These are phyloP conservation scores for Styela clava DNA, from an alignment of 23 tunicate species.

Conservation along the genomic window DNA sequence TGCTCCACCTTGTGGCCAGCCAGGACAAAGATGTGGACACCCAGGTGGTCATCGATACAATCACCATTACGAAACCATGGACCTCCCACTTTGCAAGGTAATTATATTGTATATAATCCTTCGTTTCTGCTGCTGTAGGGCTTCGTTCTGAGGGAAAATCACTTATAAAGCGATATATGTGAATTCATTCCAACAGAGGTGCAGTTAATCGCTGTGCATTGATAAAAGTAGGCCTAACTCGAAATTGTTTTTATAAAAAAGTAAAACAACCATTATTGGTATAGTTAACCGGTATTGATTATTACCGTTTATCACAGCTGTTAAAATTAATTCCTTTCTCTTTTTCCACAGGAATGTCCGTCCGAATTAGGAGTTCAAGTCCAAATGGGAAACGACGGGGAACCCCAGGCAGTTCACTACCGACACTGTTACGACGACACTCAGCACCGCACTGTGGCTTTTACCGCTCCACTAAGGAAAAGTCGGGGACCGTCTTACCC, in stretches of 20 bases:
- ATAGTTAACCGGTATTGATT: too few species aligned
- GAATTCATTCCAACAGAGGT: too few species aligned
- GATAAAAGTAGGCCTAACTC: too few species aligned
- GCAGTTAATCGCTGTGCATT: too few species aligned
- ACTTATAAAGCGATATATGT: too few species aligned
- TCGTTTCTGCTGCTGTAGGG: too few species aligned
- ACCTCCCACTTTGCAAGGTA: constrained; percentile 35
- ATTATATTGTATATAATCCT: neutral
- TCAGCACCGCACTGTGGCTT: constrained; percentile 19
- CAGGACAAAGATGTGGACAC: constrained; percentile 1
- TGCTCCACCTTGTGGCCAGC: neutral
- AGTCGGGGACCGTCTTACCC: constrained; percentile 9
- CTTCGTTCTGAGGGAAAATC: too few species aligned
- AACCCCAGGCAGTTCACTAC: constrained; percentile 35
- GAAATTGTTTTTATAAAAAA: too few species aligned
- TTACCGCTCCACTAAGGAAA: constrained; percentile 9
- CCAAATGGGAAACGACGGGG: constrained; percentile 23
- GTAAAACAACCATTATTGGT: too few species aligned
- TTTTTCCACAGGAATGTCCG: constrained; percentile 15
- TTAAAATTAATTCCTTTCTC: too few species aligned
- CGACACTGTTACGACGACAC: constrained; percentile 42
- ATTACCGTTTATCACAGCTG: too few species aligned
- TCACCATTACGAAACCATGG: constrained; percentile 75
- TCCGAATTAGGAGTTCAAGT: constrained; percentile 28
- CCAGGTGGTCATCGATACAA: neutral